phyloP scores from a whole-genome alignment of 1,140 invertebrate species.

The Drosophila ogumai region DNA sequence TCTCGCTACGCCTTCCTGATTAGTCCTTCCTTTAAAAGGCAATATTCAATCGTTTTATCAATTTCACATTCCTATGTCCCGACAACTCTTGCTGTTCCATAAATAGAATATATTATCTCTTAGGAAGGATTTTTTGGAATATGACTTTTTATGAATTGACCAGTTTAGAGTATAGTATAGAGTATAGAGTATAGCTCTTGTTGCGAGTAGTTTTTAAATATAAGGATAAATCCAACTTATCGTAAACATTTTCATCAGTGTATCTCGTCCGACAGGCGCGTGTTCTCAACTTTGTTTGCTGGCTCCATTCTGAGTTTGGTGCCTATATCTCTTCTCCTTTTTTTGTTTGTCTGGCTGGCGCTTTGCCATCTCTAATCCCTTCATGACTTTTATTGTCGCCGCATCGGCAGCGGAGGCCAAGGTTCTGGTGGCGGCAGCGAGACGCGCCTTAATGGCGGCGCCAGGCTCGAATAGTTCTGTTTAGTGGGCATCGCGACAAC shows the following conservation, averaged over 20 bases:
- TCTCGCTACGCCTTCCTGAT: not conserved
- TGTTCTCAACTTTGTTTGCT: slow-evolving; percentile 38
- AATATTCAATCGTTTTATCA: not conserved
- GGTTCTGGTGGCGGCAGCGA: slow-evolving; percentile 70
- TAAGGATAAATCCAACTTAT: not conserved
- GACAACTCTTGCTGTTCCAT: not conserved
- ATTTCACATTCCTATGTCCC: not conserved
- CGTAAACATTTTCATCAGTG: not conserved
- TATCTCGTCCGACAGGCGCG: slow-evolving; percentile 10
- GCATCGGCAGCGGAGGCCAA: slow-evolving; percentile 63
- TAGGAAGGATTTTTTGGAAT: not conserved
- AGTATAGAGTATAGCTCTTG: no score
- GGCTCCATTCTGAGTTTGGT: slow-evolving; percentile 36
- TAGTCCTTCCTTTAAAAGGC: not conserved
- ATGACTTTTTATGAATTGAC: not conserved
- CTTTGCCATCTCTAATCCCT: slow-evolving; percentile 58
- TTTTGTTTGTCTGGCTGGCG: slow-evolving; percentile 59
- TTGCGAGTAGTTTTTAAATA: not conserved
- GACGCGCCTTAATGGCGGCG: slow-evolving; percentile 76
- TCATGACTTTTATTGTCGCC: slow-evolving; percentile 60
- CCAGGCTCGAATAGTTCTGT: slow-evolving; percentile 68
- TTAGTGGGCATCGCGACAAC: slow-evolving; percentile 38
- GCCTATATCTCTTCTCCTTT: slow-evolving; percentile 18
- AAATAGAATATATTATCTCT: not conserved
- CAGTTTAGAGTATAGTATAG: no score